These are phyloP conservation scores for Amorpha juglandis DNA, from an alignment of 2,888 invertebrate genomes.

Conservation along the genomic window DNA sequence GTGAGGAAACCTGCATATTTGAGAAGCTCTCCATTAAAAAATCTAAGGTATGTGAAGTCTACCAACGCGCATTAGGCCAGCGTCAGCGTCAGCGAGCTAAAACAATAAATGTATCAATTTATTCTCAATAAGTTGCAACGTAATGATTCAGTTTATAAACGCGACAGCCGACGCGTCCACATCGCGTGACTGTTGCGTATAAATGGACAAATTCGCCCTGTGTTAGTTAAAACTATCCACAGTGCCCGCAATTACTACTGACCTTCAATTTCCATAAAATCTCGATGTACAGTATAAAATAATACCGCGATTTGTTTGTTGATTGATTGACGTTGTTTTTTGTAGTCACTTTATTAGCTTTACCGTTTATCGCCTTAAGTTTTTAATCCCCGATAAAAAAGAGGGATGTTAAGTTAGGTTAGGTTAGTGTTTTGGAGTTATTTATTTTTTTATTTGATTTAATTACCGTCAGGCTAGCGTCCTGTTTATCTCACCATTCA, in stretches of 20 bases:
- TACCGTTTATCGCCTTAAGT: too few relatives aligned
- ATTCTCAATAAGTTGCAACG: background rate
- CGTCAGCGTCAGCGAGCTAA: too few relatives aligned
- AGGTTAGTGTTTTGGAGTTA: too few relatives aligned
- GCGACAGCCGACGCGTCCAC: constrained; percentile 40
- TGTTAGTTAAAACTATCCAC: constrained; percentile 43
- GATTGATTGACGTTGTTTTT: constrained; percentile 29
- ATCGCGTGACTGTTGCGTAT: constrained; percentile 51
- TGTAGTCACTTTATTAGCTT: constrained; percentile 25
- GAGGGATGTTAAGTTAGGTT: too few relatives aligned
- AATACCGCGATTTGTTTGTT: constrained; percentile 31
- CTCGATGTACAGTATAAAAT: constrained; percentile 29
- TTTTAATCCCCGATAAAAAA: too few relatives aligned
- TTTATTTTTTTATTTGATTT: too few relatives aligned
- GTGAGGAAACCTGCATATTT: too few relatives aligned
- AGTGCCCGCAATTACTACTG: constrained; percentile 45
- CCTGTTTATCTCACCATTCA: too few relatives aligned
- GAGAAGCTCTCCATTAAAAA: too few relatives aligned
- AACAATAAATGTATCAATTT: background rate
- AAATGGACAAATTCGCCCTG: constrained; percentile 38
- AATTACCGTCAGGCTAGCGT: too few relatives aligned
- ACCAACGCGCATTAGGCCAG: too few relatives aligned
- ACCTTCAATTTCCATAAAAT: constrained; percentile 37
- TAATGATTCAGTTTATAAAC: constrained; percentile 38
- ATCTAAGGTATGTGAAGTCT: too few relatives aligned